Evolutionary conservation across 1,140 invertebrate species (phyloP).

Genomic region (Paralvinella palmiformis): DNA sequence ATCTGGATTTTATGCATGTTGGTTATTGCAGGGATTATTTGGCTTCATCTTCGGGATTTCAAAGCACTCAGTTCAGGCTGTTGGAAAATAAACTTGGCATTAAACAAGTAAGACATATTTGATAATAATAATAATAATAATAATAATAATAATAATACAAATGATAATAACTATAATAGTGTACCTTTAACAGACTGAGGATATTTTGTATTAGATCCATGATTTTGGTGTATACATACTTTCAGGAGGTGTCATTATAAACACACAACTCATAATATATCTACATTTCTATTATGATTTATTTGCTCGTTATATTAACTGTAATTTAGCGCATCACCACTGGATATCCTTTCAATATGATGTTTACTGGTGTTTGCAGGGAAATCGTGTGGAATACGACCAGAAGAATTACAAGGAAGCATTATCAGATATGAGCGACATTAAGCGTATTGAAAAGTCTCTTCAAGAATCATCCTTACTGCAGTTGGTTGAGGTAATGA

Average conservation of each 20-base stretch:
- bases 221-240: too few relatives aligned
- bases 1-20: neutral
- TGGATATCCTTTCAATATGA: constrained; percentile 2
- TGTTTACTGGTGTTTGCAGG: constrained; percentile 51
- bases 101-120: constrained; percentile 58
- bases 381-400: constrained; percentile 86
- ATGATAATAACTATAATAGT: neutral
- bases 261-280: too few relatives aligned
- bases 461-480: constrained; percentile 78
- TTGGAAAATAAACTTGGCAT: constrained; percentile 96
- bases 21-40: constrained; percentile 62
- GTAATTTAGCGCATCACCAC: too few relatives aligned
- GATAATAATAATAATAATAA: too few relatives aligned
- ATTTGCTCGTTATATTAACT: too few relatives aligned
- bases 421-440: constrained; percentile 68
- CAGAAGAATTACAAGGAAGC: constrained; percentile 79
- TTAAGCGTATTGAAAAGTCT: constrained; percentile 67
- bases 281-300: too few relatives aligned
- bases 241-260: too few relatives aligned
- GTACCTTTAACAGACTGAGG: neutral
- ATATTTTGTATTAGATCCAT: neutral
- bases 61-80: constrained; percentile 91
- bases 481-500: constrained; percentile 68
- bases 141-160: too few relatives aligned
- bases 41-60: constrained; percentile 92